These are phyloP conservation scores for Brachionus plicatilis DNA, from an alignment of 1,140 invertebrate genomes.

Conservation along the genomic window DNA sequence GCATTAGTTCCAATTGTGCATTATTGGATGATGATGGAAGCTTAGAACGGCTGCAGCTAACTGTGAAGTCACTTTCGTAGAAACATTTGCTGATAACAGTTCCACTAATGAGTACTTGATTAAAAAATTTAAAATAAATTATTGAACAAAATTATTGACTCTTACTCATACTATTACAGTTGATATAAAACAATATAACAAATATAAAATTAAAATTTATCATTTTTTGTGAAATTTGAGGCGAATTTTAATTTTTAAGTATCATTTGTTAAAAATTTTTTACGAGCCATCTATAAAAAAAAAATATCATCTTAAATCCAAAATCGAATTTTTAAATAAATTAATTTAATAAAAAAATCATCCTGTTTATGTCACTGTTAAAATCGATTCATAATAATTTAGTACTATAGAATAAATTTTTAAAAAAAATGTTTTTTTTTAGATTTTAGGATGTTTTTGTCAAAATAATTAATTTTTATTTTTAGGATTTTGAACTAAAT, in stretches of 20 bases:
- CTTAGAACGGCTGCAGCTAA: constrained; percentile 13
- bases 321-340: neutral
- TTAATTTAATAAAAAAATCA: neutral
- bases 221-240: neutral
- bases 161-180: neutral
- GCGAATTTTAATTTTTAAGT: neutral
- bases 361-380: neutral
- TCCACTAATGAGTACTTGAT: neutral
- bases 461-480: neutral
- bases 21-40: neutral
- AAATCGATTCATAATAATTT: too few relatives aligned
- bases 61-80: constrained; percentile 33
- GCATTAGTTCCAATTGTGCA: neutral
- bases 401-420: neutral
- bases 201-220: neutral
- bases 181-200: neutral
- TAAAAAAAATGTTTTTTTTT: neutral
- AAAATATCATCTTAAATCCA: neutral
- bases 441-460: neutral
- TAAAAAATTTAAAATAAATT: neutral
- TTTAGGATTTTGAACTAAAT: neutral
- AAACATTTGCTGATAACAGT: constrained; percentile 24
- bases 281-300: neutral
- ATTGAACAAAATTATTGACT: neutral
- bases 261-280: neutral